Percentiles rank a stretch among this genome's conserved stretches.
phyloP scores from a whole-genome alignment of 2,797 vertebrate species.

The Macropodus opercularis region DNA sequence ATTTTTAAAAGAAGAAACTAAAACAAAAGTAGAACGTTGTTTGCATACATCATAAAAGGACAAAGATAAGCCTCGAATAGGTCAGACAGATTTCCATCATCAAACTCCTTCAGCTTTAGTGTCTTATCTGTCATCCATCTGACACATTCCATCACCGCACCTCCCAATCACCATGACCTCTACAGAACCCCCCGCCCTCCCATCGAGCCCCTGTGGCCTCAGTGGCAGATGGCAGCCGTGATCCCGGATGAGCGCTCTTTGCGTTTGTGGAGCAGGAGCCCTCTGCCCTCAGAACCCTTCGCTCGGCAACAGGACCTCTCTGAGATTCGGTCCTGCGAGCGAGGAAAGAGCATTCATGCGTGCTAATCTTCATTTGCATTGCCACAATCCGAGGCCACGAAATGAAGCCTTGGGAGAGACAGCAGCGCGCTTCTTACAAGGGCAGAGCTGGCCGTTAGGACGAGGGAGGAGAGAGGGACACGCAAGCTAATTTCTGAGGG shows the following conservation, averaged over 20 bases:
- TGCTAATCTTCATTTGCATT: constrained; percentile 75
- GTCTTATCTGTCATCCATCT: constrained; percentile 18
- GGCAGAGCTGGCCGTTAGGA: constrained; percentile 43
- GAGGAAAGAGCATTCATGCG: constrained; percentile 62
- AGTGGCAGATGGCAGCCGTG: constrained; percentile 48
- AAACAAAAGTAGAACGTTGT: constrained; percentile 2
- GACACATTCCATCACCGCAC: constrained; percentile 31
- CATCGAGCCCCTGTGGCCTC: constrained; percentile 16
- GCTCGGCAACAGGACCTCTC: constrained; percentile 42
- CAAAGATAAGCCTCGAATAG: constrained; percentile 10
- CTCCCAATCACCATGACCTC: constrained; percentile 22
- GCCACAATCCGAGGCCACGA: constrained; percentile 59
- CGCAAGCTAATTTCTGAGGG: constrained; percentile 25
- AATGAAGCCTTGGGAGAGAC: constrained; percentile 64
- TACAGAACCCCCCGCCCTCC: constrained; percentile 21
- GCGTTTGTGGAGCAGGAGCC: constrained; percentile 40
- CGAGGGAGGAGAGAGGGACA: constrained; percentile 1
- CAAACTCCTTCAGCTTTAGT: constrained; percentile 1
- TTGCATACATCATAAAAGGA: constrained; percentile 14
- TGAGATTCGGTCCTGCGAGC: constrained; percentile 45
- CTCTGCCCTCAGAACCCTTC: constrained; percentile 54
- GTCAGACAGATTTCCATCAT: not conserved
- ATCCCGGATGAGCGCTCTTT: constrained; percentile 45
- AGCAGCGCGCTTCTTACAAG: constrained; percentile 48
- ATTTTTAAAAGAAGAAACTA: not conserved